Conservation (phyloP, 1,140 invertebrate genomes). For the Heliconius nattereri region DNA sequence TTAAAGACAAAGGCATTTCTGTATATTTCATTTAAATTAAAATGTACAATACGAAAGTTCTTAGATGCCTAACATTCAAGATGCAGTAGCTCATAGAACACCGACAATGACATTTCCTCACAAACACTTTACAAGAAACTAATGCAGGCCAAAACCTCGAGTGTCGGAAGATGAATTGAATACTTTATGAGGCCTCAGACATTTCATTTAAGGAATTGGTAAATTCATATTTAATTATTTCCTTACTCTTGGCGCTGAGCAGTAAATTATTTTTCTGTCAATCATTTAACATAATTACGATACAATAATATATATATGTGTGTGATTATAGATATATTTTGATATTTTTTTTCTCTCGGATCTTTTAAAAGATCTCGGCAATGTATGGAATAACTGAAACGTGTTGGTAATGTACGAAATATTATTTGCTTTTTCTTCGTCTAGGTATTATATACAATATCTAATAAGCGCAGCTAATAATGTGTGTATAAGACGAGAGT, state of each 20-base stretch:
- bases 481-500: too few species aligned
- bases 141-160: not conserved
- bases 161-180: not conserved
- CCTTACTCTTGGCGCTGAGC: not conserved
- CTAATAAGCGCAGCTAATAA: too few species aligned
- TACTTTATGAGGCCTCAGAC: not conserved
- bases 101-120: not conserved
- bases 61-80: not conserved
- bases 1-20: not conserved
- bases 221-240: constrained; percentile 5
- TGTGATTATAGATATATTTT: too few species aligned
- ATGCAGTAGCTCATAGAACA: not conserved
- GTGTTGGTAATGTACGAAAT: too few species aligned
- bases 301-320: too few species aligned
- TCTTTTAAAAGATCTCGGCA: too few species aligned
- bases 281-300: too few species aligned
- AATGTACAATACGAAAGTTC: not conserved
- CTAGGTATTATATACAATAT: too few species aligned
- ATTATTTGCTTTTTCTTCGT: too few species aligned
- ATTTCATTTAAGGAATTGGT: not conserved
- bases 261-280: not conserved
- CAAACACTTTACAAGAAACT: constrained; percentile 1
- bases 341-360: too few species aligned
- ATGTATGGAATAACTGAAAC: too few species aligned
- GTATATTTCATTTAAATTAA: not conserved